A percentile compares a stretch with the other conserved stretches of the same genome.
These are phyloP conservation scores for Metaphire vulgaris DNA, from an alignment of 1,140 invertebrate species.

Conservation along the genomic window DNA sequence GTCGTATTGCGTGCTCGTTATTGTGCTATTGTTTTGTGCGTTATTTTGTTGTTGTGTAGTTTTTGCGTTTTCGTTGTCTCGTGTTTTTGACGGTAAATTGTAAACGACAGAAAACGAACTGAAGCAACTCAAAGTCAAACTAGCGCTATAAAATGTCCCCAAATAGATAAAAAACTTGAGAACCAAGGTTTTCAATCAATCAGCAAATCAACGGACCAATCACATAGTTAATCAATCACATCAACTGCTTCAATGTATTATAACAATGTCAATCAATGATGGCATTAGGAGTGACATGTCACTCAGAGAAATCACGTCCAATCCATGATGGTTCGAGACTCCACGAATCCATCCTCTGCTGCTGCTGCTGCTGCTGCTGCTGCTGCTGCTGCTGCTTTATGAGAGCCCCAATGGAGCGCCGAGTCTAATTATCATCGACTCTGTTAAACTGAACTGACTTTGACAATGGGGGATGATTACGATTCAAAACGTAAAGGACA, in stretches of 20 bases:
- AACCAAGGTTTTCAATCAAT: neutral
- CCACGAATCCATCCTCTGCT: too few relatives aligned
- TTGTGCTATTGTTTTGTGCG: too few relatives aligned
- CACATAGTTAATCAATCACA: neutral
- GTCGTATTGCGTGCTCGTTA: too few relatives aligned
- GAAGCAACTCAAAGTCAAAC: neutral
- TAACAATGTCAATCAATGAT: neutral
- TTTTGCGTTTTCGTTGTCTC: too few relatives aligned
- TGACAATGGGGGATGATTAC: neutral
- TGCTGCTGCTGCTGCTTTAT: neutral
- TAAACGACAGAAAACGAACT: constrained; percentile 6
- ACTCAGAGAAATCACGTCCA: too few relatives aligned
- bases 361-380: neutral
- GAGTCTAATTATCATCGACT: neutral
- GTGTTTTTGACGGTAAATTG: constrained; percentile 9
- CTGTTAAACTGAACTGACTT: neutral
- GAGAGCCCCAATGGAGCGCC: neutral
- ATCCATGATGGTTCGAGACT: too few relatives aligned
- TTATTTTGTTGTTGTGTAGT: too few relatives aligned
- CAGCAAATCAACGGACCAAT: neutral
- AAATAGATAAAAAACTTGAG: neutral
- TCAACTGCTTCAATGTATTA: neutral
- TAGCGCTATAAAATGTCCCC: neutral
- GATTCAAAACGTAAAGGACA: too few relatives aligned
- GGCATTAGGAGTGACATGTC: neutral